A percentile compares a stretch with the other conserved stretches of the same genome.
These are phyloP conservation scores for pig (Sus scrofa) DNA, from an alignment of 2,113 vertebrate species.

Conservation along the genomic window DNA sequence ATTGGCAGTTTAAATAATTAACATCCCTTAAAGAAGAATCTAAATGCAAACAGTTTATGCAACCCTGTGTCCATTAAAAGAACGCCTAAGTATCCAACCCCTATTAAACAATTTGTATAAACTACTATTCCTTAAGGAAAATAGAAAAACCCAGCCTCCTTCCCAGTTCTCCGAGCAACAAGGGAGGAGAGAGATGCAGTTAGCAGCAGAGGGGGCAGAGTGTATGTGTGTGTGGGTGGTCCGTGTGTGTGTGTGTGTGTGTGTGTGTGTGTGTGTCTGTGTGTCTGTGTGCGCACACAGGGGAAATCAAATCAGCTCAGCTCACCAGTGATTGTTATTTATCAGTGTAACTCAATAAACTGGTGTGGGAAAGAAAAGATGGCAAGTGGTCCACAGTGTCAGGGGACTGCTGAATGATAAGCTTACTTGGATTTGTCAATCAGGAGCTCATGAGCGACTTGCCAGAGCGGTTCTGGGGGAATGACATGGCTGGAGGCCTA, in stretches of 20 bases:
- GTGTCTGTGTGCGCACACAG: neutral
- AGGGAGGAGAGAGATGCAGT: neutral
- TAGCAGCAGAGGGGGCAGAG: neutral
- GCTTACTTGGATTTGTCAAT: neutral
- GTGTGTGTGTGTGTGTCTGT: neutral
- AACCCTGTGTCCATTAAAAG: conserved; percentile 62
- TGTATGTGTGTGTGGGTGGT: no score
- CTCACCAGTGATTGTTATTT: neutral
- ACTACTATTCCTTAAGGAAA: conserved; percentile 15
- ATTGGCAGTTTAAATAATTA: conserved; percentile 77
- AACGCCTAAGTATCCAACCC: conserved; percentile 50
- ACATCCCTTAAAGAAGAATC: conserved; percentile 61
- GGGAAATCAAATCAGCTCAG: neutral
- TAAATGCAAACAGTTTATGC: conserved; percentile 69
- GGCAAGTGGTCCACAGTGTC: neutral
- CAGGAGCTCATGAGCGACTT: neutral
- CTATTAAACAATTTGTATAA: conserved; percentile 59
- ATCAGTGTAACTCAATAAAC: conserved; percentile 1
- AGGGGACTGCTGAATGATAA: neutral
- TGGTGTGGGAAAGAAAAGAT: neutral
- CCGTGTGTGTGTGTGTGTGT: neutral
- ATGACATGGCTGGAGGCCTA: neutral
- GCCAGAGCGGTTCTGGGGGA: neutral
- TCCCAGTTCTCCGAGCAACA: neutral
- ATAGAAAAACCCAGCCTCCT: neutral